Evolutionary conservation across 2,888 invertebrate genomes (phyloP).

Genomic region (Ethmia dodecea): DNA sequence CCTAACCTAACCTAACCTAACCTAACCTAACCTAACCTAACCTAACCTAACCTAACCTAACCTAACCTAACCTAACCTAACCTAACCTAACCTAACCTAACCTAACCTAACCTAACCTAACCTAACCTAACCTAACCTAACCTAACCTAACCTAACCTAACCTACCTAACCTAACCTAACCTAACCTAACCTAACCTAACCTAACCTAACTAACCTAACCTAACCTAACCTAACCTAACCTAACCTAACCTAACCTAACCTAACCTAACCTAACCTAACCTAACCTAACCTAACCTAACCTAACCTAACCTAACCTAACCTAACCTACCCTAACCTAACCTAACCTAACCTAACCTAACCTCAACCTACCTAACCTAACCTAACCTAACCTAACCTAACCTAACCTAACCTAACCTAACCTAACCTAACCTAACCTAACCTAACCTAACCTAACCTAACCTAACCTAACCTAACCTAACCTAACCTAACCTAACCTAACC

Average conservation of each 20-base stretch:
- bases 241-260: conserved; percentile 10
- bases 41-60: conserved; percentile 18
- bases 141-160: conserved; percentile 17
- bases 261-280: conserved; percentile 17
- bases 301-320: conserved; percentile 17
- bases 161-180: too few species aligned
- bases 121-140: not conserved
- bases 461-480: conserved; percentile 16
- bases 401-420: conserved; percentile 15
- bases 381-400: conserved; percentile 13
- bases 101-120: not conserved
- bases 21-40: conserved; percentile 13
- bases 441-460: conserved; percentile 15
- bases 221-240: conserved; percentile 8
- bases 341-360: conserved; percentile 16
- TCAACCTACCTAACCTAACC: conserved; percentile 13
- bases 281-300: conserved; percentile 20
- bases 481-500: conserved; percentile 16
- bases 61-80: conserved; percentile 13
- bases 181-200: conserved; percentile 18
- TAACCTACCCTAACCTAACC: conserved; percentile 14
- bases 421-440: conserved; percentile 2
- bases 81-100: conserved; percentile 7
- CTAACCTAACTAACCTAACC: conserved; percentile 11
- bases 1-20: conserved; percentile 20